These are phyloP conservation scores for Alethe castanea DNA, from an alignment of 2,113 vertebrate genomes.

Conservation along the genomic window DNA sequence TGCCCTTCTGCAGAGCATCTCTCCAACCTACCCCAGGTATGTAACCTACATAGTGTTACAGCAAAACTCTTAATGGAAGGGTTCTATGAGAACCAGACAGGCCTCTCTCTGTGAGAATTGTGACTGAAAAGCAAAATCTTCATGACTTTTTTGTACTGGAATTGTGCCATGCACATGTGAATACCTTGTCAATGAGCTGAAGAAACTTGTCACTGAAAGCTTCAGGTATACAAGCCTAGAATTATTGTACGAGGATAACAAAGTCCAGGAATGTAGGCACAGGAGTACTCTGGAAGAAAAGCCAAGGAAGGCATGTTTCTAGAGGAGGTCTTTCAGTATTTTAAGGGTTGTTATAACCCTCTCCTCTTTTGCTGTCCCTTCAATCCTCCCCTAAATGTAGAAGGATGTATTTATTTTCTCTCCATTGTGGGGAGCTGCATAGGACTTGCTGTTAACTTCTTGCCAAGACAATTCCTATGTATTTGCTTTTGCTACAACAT, in stretches of 20 bases:
- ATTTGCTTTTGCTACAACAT: not conserved
- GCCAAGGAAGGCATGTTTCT: not conserved
- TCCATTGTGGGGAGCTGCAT: not conserved
- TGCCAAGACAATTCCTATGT: not conserved
- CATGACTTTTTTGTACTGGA: not conserved
- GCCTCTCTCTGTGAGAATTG: not conserved
- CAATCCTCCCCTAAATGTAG: not conserved
- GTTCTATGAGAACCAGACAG: not conserved
- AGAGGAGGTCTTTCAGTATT: not conserved
- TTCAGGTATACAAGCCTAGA: not conserved
- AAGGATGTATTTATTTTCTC: not conserved
- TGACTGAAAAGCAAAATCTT: not conserved
- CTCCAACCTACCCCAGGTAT: not conserved
- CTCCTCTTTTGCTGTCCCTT: not conserved
- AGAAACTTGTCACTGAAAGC: not conserved
- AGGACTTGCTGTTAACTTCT: not conserved
- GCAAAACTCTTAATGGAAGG: accelerated
- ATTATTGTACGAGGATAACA: not conserved
- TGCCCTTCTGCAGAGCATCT: not conserved
- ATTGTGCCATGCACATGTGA: not conserved
- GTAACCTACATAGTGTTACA: too few relatives aligned
- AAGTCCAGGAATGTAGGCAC: not conserved
- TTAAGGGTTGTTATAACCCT: not conserved
- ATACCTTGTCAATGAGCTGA: not conserved
- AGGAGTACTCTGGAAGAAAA: not conserved